Conservation (phyloP, 1,140 invertebrate species). For the Atta colombica region DNA sequence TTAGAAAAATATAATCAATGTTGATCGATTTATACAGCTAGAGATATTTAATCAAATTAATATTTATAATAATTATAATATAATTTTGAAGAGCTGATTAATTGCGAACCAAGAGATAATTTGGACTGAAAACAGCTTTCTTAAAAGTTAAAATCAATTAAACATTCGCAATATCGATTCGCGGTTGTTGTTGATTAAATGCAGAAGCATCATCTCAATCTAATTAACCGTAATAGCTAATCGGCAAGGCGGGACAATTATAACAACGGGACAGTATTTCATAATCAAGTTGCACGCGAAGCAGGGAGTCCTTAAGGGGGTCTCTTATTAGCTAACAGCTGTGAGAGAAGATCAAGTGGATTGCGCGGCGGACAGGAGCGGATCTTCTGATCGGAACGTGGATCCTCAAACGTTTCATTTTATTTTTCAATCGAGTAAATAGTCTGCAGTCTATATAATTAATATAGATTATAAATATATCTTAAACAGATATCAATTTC, state of each 20-base stretch:
- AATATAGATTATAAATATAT: too few relatives aligned
- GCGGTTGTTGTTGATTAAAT: background rate
- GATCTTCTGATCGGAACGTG: background rate
- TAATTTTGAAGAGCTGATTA: too few relatives aligned
- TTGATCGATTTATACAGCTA: background rate
- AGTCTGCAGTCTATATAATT: background rate
- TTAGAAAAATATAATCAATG: background rate
- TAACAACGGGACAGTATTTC: background rate
- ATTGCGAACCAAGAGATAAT: too few relatives aligned
- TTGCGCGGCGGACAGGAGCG: constrained; percentile 21
- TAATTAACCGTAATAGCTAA: constrained; percentile 58
- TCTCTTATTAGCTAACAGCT: constrained; percentile 75
- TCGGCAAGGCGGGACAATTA: constrained; percentile 56
- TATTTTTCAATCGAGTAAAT: background rate
- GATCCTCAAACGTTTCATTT: background rate
- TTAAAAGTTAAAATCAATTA: background rate
- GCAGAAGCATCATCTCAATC: constrained; percentile 39
- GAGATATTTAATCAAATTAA: background rate
- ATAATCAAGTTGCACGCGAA: constrained; percentile 60
- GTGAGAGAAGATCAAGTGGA: constrained; percentile 12
- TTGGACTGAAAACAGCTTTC: too few relatives aligned
- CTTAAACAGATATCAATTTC: background rate
- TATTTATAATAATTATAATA: too few relatives aligned
- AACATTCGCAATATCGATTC: constrained; percentile 36
- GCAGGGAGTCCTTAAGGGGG: constrained; percentile 64